Conservation (phyloP, 2,113 vertebrate genomes). For the Tachuris rubrigastra region DNA sequence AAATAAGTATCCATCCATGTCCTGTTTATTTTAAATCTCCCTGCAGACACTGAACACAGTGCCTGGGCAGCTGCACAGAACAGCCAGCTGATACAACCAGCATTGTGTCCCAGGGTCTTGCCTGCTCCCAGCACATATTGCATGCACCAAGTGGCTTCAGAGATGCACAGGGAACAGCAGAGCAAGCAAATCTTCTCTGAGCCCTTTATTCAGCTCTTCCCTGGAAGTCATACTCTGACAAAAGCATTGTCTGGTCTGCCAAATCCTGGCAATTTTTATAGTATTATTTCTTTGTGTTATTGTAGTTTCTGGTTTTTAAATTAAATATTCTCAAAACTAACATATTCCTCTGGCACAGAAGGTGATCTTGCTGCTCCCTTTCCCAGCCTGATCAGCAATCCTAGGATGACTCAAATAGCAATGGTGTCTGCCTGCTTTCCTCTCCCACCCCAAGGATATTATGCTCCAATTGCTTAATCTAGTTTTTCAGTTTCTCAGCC, state of each 20-base stretch:
- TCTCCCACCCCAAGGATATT: background rate
- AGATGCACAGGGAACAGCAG: background rate
- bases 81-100: background rate
- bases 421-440: background rate
- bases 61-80: background rate
- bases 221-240: background rate
- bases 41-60: background rate
- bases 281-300: background rate
- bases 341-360: background rate
- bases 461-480: slow-evolving; percentile 35
- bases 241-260: background rate
- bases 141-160: background rate
- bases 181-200: background rate
- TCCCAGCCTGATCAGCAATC: background rate
- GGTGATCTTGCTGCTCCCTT: background rate
- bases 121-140: background rate
- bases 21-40: background rate
- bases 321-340: background rate
- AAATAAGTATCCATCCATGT: background rate
- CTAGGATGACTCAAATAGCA: background rate
- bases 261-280: background rate
- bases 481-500: slow-evolving; percentile 33
- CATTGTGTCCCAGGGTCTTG: background rate
- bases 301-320: background rate
- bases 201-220: background rate